Conservation (phyloP, 2,888 invertebrate genomes). For the Lithophane ornitopus region DNA sequence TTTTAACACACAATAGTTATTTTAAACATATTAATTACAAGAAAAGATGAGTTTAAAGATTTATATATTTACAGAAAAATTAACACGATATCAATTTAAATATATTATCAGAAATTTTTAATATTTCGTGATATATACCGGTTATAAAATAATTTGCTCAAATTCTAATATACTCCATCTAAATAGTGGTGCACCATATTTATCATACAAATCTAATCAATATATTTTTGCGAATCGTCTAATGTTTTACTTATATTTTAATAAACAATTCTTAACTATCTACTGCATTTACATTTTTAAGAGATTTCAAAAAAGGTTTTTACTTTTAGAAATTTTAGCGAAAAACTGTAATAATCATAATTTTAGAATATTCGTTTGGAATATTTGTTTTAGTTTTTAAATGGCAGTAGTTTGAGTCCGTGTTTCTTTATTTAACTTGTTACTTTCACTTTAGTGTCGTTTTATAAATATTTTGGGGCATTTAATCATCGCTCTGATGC, state of each 20-base stretch:
- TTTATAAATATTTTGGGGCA: slow-evolving; percentile 63
- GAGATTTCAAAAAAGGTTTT: slow-evolving; percentile 61
- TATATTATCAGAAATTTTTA: slow-evolving; percentile 77
- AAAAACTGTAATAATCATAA: slow-evolving; percentile 61
- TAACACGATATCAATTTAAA: slow-evolving; percentile 78
- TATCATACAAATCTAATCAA: slow-evolving; percentile 79
- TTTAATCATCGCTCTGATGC: slow-evolving; percentile 90
- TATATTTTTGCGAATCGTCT: slow-evolving; percentile 81
- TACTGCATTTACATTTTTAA: slow-evolving; percentile 81
- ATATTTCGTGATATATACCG: slow-evolving; percentile 64
- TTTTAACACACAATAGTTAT: slow-evolving; percentile 83
- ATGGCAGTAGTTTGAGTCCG: slow-evolving; percentile 74
- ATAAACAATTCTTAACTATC: slow-evolving; percentile 78
- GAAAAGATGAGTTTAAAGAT: slow-evolving; percentile 78
- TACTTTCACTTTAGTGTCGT: slow-evolving; percentile 61
- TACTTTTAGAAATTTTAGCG: slow-evolving; percentile 61
- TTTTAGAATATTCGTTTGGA: slow-evolving; percentile 59
- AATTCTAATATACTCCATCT: slow-evolving; percentile 80
- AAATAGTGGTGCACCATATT: slow-evolving; percentile 88
- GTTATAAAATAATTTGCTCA: slow-evolving; percentile 70
- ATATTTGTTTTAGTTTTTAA: slow-evolving; percentile 69
- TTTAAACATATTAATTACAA: slow-evolving; percentile 76
- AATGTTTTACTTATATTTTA: slow-evolving; percentile 74
- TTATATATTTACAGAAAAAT: slow-evolving; percentile 86
- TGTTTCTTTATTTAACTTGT: slow-evolving; percentile 48